These are phyloP conservation scores for Drosophila trichaetosa DNA, from an alignment of 2,888 invertebrate species.

Conservation along the genomic window DNA sequence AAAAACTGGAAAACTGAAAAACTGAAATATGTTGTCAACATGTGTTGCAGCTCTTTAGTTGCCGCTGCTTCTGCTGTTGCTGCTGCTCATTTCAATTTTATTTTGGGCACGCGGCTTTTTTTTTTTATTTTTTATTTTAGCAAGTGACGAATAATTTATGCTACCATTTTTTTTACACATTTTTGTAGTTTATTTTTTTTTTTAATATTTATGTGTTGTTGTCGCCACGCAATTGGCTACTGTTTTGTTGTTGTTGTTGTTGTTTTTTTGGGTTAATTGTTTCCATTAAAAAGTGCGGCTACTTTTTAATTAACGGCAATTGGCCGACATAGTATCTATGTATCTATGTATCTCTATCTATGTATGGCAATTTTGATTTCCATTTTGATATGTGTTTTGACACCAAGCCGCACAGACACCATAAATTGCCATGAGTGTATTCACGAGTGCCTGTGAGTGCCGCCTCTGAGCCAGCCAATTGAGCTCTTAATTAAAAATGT, in stretches of 20 bases:
- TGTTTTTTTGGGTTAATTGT: conserved; percentile 80
- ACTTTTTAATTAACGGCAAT: conserved; percentile 79
- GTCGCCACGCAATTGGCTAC: conserved; percentile 67
- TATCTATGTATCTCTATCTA: conserved; percentile 32
- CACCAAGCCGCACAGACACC: conserved; percentile 51
- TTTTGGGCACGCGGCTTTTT: conserved; percentile 35
- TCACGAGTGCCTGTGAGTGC: conserved; percentile 32
- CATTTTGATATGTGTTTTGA: conserved; percentile 77
- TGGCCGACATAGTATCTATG: conserved; percentile 56
- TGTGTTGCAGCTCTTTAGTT: conserved; percentile 53
- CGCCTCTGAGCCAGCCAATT: conserved; percentile 53
- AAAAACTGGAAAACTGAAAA: conserved; percentile 31
- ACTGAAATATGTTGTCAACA: conserved; percentile 64
- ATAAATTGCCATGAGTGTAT: conserved; percentile 28
- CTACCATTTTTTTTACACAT: conserved; percentile 35
- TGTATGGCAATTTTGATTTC: conserved; percentile 65
- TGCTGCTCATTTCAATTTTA: conserved; percentile 39
- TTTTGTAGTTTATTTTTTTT: conserved; percentile 27
- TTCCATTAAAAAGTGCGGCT: conserved; percentile 77
- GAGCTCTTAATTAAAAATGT: conserved; percentile 77
- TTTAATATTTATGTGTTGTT: conserved; percentile 50
- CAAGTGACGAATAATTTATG: conserved; percentile 48
- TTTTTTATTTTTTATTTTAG: neutral
- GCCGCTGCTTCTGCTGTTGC: neutral
- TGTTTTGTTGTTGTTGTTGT: neutral